Percentiles rank a stretch among this genome's conserved stretches.
phyloP scores from a whole-genome alignment of 2,888 invertebrate species.

The Catocala fraxini region DNA sequence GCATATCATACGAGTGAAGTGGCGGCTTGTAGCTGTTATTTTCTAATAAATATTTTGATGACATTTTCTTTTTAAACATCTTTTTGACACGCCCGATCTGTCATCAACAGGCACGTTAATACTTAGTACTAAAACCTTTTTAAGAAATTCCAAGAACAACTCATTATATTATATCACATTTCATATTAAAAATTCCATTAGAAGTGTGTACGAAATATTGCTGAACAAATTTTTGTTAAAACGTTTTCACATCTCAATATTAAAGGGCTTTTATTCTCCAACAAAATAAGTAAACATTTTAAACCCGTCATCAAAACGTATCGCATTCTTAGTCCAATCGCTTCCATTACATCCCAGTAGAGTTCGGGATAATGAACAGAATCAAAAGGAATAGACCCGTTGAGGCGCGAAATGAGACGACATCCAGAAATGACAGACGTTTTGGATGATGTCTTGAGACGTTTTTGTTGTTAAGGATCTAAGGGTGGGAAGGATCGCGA shows the following conservation, averaged over 20 bases:
- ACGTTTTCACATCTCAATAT: neutral
- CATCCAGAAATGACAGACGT: constrained; percentile 68
- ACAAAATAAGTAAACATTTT: constrained; percentile 21
- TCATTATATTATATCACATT: no score
- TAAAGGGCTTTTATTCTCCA: neutral
- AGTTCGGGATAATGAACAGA: constrained; percentile 62
- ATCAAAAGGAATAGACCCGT: constrained; percentile 68
- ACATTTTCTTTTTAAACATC: no score
- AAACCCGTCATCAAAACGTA: constrained; percentile 28
- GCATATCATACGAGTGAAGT: no score
- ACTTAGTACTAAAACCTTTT: no score
- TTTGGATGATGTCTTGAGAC: constrained; percentile 55
- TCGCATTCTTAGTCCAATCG: constrained; percentile 35
- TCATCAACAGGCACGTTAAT: no score
- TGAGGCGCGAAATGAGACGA: constrained; percentile 75
- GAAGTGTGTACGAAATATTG: no score
- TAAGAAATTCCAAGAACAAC: no score
- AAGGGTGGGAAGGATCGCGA: constrained; percentile 21
- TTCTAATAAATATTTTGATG: no score
- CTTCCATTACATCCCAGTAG: constrained; percentile 39
- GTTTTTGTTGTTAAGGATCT: constrained; percentile 49
- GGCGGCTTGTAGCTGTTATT: no score
- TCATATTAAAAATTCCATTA: no score
- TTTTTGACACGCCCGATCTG: no score
- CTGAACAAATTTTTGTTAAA: no score